Conservation (phyloP, 2,113 vertebrate genomes). For the Uria lomvia region DNA sequence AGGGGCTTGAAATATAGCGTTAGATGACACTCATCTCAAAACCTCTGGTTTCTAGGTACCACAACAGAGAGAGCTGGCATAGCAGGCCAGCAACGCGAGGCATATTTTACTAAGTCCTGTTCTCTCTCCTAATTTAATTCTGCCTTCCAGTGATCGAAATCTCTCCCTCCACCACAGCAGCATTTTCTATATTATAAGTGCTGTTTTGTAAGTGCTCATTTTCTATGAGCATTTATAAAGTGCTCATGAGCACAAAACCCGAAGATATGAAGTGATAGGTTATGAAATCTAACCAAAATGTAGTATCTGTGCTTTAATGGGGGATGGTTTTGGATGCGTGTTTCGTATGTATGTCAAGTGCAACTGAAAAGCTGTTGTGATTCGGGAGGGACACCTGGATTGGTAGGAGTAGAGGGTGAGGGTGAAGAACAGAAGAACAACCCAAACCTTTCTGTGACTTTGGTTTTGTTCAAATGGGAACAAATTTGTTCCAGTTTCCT, state of each 20-base stretch:
- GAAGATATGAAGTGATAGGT: not conserved
- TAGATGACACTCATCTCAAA: conserved; percentile 8
- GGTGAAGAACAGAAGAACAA: not conserved
- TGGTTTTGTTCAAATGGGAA: not conserved
- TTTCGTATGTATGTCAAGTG: not conserved
- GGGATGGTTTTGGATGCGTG: not conserved
- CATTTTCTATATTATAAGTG: not conserved
- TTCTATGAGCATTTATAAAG: too few relatives aligned
- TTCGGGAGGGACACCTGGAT: not conserved
- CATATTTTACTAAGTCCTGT: not conserved
- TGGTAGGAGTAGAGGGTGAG: not conserved
- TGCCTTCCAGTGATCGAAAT: not conserved
- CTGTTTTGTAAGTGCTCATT: too few relatives aligned
- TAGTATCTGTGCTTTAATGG: not conserved
- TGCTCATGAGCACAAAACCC: not conserved
- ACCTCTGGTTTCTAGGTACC: not conserved
- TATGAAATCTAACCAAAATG: not conserved
- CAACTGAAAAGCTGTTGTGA: not conserved
- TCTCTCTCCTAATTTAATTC: not conserved
- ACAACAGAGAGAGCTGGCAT: not conserved
- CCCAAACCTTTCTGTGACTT: not conserved
- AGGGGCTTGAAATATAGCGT: conserved; percentile 16
- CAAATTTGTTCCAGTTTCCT: not conserved
- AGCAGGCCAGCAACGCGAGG: not conserved
- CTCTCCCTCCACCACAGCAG: fast-evolving